These are phyloP conservation scores for Ypsolopha scabrella DNA, from an alignment of 2,888 invertebrate species.

Conservation along the genomic window DNA sequence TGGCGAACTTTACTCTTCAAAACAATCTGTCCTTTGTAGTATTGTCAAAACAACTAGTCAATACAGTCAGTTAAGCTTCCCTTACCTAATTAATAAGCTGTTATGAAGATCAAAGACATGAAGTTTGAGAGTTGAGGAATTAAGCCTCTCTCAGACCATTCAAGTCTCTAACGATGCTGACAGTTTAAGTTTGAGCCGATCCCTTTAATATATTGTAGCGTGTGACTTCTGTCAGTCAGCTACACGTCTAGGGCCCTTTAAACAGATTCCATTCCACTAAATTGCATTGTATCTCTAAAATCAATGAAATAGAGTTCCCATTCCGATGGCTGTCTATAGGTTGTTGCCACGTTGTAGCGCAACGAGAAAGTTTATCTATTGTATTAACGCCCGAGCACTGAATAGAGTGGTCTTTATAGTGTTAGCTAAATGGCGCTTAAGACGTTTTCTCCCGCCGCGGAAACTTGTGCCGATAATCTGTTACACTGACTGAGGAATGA, in stretches of 20 bases:
- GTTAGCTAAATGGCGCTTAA: conserved; percentile 37
- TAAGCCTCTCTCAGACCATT: conserved; percentile 25
- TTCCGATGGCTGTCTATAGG: conserved; percentile 6
- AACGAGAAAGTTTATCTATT: conserved; percentile 40
- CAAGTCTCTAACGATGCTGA: conserved; percentile 30
- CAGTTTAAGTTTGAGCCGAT: conserved; percentile 50
- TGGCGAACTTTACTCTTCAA: too few species aligned
- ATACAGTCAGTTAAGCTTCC: conserved; percentile 47
- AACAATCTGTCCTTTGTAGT: too few species aligned
- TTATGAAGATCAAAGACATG: conserved; percentile 57
- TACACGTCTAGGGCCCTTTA: conserved; percentile 22
- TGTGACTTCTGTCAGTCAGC: conserved; percentile 51
- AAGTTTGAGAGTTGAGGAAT: conserved; percentile 37
- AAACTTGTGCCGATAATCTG: conserved; percentile 45
- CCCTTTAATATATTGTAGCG: conserved; percentile 38
- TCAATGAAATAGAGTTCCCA: background rate
- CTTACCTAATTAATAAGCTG: conserved; percentile 57
- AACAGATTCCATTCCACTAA: background rate
- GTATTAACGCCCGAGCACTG: conserved; percentile 47
- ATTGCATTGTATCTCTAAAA: background rate
- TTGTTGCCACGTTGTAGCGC: conserved; percentile 20
- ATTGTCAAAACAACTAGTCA: background rate
- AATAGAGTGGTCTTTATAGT: conserved; percentile 55
- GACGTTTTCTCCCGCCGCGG: conserved; percentile 30
- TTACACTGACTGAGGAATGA: conserved; percentile 41